Evolutionary conservation across 2,888 invertebrate genomes (phyloP).

Genomic region (Pseudococcus longispinus): DNA sequence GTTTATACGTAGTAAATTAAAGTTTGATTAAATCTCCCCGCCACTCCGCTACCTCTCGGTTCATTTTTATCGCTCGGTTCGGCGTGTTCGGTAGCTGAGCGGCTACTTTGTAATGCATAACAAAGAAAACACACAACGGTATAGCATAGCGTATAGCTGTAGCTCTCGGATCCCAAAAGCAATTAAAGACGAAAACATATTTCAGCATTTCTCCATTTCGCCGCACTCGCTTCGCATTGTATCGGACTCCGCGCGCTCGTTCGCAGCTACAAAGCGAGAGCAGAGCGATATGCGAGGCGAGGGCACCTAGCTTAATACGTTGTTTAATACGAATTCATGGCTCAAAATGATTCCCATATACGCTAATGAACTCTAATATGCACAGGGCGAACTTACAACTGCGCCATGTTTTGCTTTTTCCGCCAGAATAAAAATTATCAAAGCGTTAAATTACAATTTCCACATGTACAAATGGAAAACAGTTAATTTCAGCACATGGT

Average conservation of each 20-base stretch:
- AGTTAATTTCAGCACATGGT: constrained; percentile 43
- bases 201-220: not conserved
- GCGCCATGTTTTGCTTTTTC: constrained; percentile 39
- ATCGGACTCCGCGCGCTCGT: not conserved
- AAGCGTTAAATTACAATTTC: constrained; percentile 42
- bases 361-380: constrained; percentile 43
- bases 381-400: constrained; percentile 22
- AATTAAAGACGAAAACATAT: constrained; percentile 26
- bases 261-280: not conserved
- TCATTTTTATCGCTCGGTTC: not conserved
- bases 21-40: too few relatives aligned
- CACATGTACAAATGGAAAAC: constrained; percentile 41
- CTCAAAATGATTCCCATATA: constrained; percentile 6
- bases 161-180: constrained; percentile 21
- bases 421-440: constrained; percentile 44
- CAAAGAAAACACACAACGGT: not conserved
- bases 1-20: too few relatives aligned
- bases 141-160: not conserved
- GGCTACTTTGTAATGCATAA: not conserved
- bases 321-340: constrained; percentile 23
- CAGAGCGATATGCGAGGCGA: not conserved
- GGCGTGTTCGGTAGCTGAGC: not conserved
- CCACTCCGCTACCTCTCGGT: not conserved
- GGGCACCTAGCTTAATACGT: not conserved
- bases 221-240: not conserved